A percentile compares a stretch with the other conserved stretches of the same genome.
These are phyloP conservation scores for Gymnopithys bicolor DNA, from an alignment of 2,797 vertebrate genomes.

Conservation along the genomic window DNA sequence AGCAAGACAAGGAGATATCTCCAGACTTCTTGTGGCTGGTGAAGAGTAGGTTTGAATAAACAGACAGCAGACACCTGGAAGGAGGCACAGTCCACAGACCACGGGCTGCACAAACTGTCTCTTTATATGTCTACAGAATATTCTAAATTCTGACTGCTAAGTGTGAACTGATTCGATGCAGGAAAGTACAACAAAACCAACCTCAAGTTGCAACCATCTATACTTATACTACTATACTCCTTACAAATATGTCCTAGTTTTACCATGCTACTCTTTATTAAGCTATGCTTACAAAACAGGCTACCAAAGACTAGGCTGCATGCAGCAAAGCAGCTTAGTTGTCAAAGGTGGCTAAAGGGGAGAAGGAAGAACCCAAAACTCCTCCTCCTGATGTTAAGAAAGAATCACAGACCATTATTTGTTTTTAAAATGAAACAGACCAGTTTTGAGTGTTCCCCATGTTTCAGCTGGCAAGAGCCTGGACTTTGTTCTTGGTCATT, in stretches of 20 bases:
- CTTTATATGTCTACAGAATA: not conserved
- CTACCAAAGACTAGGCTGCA: not conserved
- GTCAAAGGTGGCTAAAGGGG: not conserved
- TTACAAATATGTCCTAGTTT: not conserved
- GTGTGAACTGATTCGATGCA: not conserved
- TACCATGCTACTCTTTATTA: not conserved
- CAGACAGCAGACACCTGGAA: not conserved
- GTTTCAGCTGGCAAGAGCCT: not conserved
- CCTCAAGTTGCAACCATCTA: not conserved
- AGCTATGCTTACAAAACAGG: not conserved
- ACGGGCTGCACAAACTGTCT: not conserved
- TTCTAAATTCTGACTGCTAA: not conserved
- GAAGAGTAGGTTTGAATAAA: not conserved
- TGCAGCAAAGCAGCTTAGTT: not conserved
- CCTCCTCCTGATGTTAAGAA: not conserved
- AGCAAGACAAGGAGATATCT: not conserved
- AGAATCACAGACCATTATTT: not conserved
- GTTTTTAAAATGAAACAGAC: not conserved
- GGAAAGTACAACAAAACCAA: not conserved
- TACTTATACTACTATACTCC: not conserved
- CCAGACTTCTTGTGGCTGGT: not conserved
- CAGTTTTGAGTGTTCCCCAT: not conserved
- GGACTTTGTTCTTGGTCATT: not conserved
- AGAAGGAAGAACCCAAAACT: not conserved
- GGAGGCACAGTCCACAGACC: not conserved